Evolutionary conservation across 2,888 invertebrate species (phyloP), one percentile per base, ranked within the genome.

Genomic region (Limnephilus marmoratus): DNA sequence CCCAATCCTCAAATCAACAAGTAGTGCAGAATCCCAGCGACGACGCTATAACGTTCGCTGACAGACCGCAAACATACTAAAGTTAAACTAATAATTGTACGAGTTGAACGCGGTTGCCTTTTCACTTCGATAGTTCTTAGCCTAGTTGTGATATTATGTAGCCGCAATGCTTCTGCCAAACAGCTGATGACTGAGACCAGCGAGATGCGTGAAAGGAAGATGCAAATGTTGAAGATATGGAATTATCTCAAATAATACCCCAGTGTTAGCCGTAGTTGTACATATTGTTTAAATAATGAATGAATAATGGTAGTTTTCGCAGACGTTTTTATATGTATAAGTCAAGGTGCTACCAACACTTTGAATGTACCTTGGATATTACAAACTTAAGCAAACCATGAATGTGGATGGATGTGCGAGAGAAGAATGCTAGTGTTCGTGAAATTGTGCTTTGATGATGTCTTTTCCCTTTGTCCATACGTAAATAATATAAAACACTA

Each of bases 121-220:
- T 68, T 24, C 68, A n/a, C 68, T 68, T 24, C 1, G 68, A 24
- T 68, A 7, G 68, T 68, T n/a, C 18, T 68, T 68, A 68, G n/a
- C 68, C n/a, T 24, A 68, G n/a, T n/a, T 68, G 68, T 68, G 68
- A 68, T 68, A 68, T 68, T 68, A 68, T 24, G 68, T 68, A 68
- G 68, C 68, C 68, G 68, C 68, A n/a, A 68, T 68, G 68, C 68
- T 68, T 68, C n/a, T 68, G 68, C 68, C 68, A 68, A 68, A 68
- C 68, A 68, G 68, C 68, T n/a, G 68, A 68, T 68, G 68, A 68
- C 68, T 68, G 68, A 68, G 24, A 68, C 68, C 68, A 24, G 68
- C 24, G 24, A 68, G 68, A 68, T 68, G 68, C n/a, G 24, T 68
- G 68, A 68, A 68, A 68, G 68, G 24, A 9, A 68, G 24, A 68